Evolutionary conservation across 2,113 vertebrate genomes (phyloP).

Genomic region (Phylloscopus trochiloides): DNA sequence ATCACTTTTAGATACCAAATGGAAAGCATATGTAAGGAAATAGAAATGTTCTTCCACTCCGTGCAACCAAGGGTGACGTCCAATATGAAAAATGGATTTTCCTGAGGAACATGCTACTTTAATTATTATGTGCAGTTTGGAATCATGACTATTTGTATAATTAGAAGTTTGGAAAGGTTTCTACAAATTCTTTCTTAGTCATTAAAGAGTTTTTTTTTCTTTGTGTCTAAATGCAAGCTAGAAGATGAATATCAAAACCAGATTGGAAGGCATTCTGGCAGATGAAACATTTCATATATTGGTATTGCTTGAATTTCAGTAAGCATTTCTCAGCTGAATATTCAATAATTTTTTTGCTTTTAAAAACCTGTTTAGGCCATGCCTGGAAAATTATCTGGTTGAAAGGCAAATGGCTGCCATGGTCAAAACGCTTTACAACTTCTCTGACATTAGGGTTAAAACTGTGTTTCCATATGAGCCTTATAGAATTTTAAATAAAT

Average conservation of each 20-base stretch:
- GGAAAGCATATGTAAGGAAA: conserved; percentile 61
- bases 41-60: conserved; percentile 12
- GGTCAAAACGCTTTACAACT: background rate
- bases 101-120: conserved; percentile 55
- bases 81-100: conserved; percentile 57
- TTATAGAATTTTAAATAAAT: background rate
- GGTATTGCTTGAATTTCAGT: background rate
- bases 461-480: background rate
- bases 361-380: background rate
- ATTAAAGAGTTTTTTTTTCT: background rate
- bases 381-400: conserved; percentile 3
- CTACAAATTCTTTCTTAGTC: conserved; percentile 30
- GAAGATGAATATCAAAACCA: conserved; percentile 7
- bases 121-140: conserved; percentile 63
- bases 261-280: background rate
- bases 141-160: conserved; percentile 59
- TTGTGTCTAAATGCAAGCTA: background rate
- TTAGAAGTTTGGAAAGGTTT: conserved; percentile 58
- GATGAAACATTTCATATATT: background rate
- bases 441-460: background rate
- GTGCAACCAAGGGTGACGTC: background rate
- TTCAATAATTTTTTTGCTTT: background rate
- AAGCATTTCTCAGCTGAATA: background rate
- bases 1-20: conserved; percentile 63
- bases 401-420: background rate